phyloP scores from a whole-genome alignment of 2,888 invertebrate genomes.

The Campoplex capitator region DNA sequence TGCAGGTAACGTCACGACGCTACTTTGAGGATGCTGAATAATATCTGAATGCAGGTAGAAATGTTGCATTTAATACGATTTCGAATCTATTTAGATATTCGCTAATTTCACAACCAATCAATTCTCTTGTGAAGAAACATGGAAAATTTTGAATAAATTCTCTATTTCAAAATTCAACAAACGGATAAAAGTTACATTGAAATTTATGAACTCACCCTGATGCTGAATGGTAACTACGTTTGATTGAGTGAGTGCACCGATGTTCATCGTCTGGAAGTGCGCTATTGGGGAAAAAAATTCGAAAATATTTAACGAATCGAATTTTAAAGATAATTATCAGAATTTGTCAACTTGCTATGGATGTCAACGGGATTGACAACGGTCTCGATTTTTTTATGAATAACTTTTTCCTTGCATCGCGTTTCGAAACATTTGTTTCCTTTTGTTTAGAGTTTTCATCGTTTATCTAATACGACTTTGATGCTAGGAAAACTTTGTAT shows the following conservation, averaged over 20 bases:
- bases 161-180: too few species aligned
- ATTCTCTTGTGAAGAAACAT: not conserved
- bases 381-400: too few species aligned
- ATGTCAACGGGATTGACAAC: too few species aligned
- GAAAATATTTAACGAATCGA: not conserved
- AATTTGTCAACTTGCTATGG: not conserved
- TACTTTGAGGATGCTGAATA: slow-evolving; percentile 83
- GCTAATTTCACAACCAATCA: not conserved
- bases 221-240: slow-evolving; percentile 84
- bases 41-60: slow-evolving; percentile 75
- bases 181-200: not conserved
- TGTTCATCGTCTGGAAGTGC: slow-evolving; percentile 84
- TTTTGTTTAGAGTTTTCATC: too few species aligned
- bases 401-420: too few species aligned
- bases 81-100: not conserved
- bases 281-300: slow-evolving; percentile 72
- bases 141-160: too few species aligned
- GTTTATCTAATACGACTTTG: too few species aligned
- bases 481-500: too few species aligned
- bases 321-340: not conserved
- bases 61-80: not conserved
- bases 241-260: slow-evolving; percentile 83
- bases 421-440: too few species aligned
- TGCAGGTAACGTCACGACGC: slow-evolving; percentile 81
- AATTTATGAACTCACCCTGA: slow-evolving; percentile 77